Conservation (phyloP, 1,140 invertebrate genomes). For the Nephotettix cincticeps region DNA sequence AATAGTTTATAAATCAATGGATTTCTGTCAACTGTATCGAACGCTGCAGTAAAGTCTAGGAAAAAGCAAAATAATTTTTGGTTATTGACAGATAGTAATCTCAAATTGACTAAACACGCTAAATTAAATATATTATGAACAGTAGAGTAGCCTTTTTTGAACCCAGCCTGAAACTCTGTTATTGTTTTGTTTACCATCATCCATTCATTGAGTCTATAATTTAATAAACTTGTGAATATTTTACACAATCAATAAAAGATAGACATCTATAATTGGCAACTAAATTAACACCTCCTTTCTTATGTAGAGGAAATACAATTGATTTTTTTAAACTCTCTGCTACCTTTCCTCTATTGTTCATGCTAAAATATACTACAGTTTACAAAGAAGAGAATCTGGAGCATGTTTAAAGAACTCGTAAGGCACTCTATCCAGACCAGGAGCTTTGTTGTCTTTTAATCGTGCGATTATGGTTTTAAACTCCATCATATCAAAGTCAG, state of each 20-base stretch:
- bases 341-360: not conserved
- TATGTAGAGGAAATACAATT: slow-evolving; percentile 24
- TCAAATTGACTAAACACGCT: slow-evolving; percentile 2
- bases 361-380: not conserved
- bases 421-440: slow-evolving; percentile 23
- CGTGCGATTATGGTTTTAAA: not conserved
- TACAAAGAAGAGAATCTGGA: not conserved
- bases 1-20: not conserved
- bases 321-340: not conserved
- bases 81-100: slow-evolving; percentile 1
- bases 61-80: slow-evolving; percentile 23
- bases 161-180: slow-evolving; percentile 16
- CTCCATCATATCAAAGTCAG: not conserved
- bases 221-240: slow-evolving; percentile 15
- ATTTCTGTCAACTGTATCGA: not conserved
- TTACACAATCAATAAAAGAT: slow-evolving; percentile 27
- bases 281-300: slow-evolving; percentile 25
- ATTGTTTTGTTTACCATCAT: slow-evolving; percentile 5
- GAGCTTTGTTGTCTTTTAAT: slow-evolving; percentile 23
- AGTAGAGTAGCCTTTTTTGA: slow-evolving; percentile 27
- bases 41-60: slow-evolving; percentile 21
- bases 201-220: slow-evolving; percentile 3
- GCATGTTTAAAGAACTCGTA: slow-evolving; percentile 26
- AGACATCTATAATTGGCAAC: slow-evolving; percentile 27
- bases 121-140: slow-evolving; percentile 21